Evolutionary conservation across 2,888 invertebrate species (phyloP).

Genomic region (Sericinus montela): DNA sequence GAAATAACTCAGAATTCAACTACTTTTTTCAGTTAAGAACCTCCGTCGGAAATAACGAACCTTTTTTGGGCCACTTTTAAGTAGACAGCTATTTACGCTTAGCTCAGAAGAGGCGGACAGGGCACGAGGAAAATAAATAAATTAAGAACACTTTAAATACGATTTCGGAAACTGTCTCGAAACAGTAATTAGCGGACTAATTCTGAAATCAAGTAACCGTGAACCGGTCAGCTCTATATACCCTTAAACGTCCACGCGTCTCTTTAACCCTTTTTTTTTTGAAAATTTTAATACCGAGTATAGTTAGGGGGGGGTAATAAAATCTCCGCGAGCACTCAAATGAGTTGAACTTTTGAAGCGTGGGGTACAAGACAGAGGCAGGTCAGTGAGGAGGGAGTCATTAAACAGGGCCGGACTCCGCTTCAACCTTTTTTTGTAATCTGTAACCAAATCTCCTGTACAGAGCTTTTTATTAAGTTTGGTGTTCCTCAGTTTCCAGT

Average conservation of each 20-base stretch:
- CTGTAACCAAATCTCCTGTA: conserved; percentile 20
- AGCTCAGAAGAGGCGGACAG: conserved; percentile 17
- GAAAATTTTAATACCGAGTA: conserved; percentile 65
- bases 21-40: conserved; percentile 18
- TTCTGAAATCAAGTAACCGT: conserved; percentile 65
- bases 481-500: no score
- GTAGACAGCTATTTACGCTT: conserved; percentile 18
- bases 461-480: conserved; percentile 16
- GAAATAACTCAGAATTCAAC: conserved; percentile 10
- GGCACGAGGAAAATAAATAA: conserved; percentile 20
- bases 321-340: conserved; percentile 77
- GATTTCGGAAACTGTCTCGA: conserved; percentile 61
- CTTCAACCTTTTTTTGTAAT: conserved; percentile 14
- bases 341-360: conserved; percentile 79
- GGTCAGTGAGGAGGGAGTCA: conserved; percentile 72
- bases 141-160: conserved; percentile 27
- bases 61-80: conserved; percentile 18
- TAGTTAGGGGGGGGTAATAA: conserved; percentile 76
- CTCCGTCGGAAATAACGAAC: conserved; percentile 16
- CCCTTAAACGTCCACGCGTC: conserved; percentile 63
- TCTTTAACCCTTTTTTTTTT: conserved; percentile 57
- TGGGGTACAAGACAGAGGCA: conserved; percentile 73
- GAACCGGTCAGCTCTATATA: conserved; percentile 62
- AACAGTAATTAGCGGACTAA: conserved; percentile 65
- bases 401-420: conserved; percentile 51